Evolutionary conservation across 2,113 vertebrate species (phyloP).

Genomic region (Gavia stellata): DNA sequence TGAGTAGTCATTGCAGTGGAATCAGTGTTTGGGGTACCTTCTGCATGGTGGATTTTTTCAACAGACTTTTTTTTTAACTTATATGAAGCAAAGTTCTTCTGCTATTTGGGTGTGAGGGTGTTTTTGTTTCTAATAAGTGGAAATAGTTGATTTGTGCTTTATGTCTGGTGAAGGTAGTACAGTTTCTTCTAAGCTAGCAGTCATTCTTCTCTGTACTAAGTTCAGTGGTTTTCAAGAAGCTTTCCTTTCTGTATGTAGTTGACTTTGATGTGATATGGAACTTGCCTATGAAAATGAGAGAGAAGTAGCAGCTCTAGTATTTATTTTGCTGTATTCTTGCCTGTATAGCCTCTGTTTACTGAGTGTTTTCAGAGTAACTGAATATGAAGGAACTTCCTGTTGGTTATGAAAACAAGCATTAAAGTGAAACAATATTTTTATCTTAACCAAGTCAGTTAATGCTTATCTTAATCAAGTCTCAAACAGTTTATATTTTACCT

Average conservation of each 20-base stretch:
- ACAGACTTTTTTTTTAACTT: neutral
- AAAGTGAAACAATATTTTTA: neutral
- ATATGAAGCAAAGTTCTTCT: neutral
- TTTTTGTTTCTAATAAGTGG: neutral
- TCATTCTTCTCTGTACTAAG: neutral
- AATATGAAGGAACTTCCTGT: neutral
- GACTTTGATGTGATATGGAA: neutral
- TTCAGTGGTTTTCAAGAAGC: neutral
- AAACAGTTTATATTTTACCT: neutral
- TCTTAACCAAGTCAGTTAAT: neutral
- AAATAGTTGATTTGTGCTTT: neutral
- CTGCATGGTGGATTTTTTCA: neutral
- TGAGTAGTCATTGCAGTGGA: neutral
- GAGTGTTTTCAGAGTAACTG: neutral
- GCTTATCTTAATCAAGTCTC: neutral
- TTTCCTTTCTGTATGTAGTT: neutral
- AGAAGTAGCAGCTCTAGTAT: neutral
- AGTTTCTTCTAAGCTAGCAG: neutral
- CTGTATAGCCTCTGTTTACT: neutral
- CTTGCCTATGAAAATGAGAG: neutral
- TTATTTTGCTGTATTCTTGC: neutral
- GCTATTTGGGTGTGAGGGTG: rapidly evolving
- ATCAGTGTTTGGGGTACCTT: neutral
- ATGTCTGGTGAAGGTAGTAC: neutral
- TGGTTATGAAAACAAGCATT: neutral